Conservation (phyloP, 2,113 vertebrate species). For the Regulus satrapa region DNA sequence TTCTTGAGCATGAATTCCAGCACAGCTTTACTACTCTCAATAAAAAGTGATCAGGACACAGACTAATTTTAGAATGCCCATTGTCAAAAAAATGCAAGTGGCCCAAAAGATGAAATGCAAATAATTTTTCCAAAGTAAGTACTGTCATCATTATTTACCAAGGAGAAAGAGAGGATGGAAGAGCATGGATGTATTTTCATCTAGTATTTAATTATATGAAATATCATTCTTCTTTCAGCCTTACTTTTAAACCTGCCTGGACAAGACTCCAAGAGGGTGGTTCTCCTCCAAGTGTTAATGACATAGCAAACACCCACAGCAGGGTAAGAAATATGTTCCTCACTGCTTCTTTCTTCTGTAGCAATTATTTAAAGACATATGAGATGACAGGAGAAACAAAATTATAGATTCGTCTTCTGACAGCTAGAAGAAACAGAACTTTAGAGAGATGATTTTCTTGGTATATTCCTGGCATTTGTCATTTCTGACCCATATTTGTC, state of each 20-base stretch:
- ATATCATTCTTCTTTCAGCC: not conserved
- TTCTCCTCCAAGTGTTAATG: slow-evolving; percentile 47
- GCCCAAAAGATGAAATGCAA: not conserved
- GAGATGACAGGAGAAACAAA: not conserved
- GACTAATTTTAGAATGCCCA: not conserved
- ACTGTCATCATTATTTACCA: not conserved
- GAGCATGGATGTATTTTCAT: not conserved
- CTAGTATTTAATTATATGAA: not conserved
- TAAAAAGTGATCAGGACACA: not conserved
- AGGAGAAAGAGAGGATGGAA: not conserved
- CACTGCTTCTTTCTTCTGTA: not conserved
- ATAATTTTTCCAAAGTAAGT: not conserved
- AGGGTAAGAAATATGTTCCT: slow-evolving; percentile 3
- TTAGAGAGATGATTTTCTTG: not conserved
- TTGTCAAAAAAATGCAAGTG: not conserved
- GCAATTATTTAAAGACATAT: not conserved
- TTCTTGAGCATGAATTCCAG: not conserved
- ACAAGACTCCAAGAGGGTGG: slow-evolving; percentile 23
- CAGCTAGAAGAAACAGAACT: not conserved
- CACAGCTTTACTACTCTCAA: not conserved
- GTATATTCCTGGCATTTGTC: not conserved
- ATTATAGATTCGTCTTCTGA: not conserved
- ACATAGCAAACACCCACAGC: slow-evolving; percentile 33
- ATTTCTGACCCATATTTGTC: not conserved
- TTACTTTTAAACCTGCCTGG: slow-evolving; percentile 23